A percentile compares a stretch with the other conserved stretches of the same genome.
Evolutionary conservation across 2,797 vertebrate genomes (phyloP).

Genomic region (Sphenodon punctatus): DNA sequence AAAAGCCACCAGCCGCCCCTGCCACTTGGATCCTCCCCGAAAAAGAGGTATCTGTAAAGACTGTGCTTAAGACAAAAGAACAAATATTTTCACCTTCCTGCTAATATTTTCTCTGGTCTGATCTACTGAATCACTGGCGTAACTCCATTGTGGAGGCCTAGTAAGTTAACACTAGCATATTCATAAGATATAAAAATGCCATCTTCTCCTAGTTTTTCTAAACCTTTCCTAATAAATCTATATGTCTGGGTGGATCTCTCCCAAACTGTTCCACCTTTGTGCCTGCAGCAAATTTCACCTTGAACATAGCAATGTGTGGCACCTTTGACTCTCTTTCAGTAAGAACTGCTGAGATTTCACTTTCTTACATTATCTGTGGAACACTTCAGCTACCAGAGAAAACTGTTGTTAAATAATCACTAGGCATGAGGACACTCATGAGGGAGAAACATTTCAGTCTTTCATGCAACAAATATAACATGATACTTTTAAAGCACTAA

Average conservation of each 20-base stretch:
- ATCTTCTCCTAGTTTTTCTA: not conserved
- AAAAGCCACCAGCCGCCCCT: no score
- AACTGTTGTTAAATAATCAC: slow-evolving; percentile 9
- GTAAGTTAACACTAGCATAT: not conserved
- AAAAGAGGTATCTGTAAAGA: no score
- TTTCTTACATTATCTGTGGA: slow-evolving; percentile 27
- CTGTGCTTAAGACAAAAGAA: not conserved
- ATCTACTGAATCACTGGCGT: not conserved
- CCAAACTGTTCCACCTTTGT: not conserved
- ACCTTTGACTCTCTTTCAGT: not conserved
- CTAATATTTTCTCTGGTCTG: not conserved
- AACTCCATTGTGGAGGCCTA: not conserved
- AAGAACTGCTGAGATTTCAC: slow-evolving; percentile 8
- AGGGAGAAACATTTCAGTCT: no score
- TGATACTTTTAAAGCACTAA: not conserved
- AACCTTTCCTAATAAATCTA: not conserved
- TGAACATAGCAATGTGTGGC: not conserved
- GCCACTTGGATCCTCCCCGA: no score
- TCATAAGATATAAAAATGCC: not conserved
- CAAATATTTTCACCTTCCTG: not conserved
- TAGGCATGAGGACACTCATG: no score
- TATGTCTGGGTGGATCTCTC: not conserved
- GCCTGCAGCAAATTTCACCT: not conserved
- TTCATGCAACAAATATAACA: not conserved
- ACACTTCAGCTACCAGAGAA: not conserved